Percentiles rank a stretch among this genome's conserved stretches.
Evolutionary conservation across 2,113 vertebrate genomes (phyloP).

Genomic region (Chloropsis cyanopogon): DNA sequence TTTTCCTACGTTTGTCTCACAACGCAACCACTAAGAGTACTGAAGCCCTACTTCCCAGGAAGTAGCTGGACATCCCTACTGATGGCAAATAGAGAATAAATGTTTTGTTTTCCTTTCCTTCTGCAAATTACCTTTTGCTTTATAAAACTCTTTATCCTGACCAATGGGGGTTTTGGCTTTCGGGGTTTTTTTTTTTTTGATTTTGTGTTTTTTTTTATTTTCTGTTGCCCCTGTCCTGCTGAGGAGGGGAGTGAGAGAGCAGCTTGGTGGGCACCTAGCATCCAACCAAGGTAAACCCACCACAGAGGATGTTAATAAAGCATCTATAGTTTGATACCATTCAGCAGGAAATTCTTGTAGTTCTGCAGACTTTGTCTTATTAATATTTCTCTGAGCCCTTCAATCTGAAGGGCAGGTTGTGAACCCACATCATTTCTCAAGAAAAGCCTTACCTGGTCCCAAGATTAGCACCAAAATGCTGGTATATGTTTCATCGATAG

Average conservation of each 20-base stretch:
- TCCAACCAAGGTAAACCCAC: neutral
- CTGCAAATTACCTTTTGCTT: neutral
- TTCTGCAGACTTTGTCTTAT: neutral
- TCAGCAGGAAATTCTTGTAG: neutral
- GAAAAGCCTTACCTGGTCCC: neutral
- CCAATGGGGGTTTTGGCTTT: fast-evolving
- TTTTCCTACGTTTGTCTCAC: neutral
- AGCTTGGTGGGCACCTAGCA: neutral
- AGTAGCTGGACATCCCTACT: neutral
- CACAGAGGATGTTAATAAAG: neutral
- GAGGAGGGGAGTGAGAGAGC: neutral
- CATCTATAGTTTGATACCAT: neutral
- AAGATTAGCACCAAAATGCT: neutral
- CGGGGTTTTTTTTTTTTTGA: neutral
- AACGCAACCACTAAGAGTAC: neutral
- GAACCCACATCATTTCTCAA: neutral
- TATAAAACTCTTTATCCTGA: neutral
- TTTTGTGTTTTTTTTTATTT: neutral
- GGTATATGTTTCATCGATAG: neutral
- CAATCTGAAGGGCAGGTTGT: neutral
- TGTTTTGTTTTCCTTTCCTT: neutral
- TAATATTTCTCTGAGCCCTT: neutral
- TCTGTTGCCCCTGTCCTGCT: neutral
- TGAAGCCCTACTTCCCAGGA: neutral
- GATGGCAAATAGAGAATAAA: neutral